Evolutionary conservation across 1,140 invertebrate species (phyloP).

Genomic region (Calephelis virginiensis): DNA sequence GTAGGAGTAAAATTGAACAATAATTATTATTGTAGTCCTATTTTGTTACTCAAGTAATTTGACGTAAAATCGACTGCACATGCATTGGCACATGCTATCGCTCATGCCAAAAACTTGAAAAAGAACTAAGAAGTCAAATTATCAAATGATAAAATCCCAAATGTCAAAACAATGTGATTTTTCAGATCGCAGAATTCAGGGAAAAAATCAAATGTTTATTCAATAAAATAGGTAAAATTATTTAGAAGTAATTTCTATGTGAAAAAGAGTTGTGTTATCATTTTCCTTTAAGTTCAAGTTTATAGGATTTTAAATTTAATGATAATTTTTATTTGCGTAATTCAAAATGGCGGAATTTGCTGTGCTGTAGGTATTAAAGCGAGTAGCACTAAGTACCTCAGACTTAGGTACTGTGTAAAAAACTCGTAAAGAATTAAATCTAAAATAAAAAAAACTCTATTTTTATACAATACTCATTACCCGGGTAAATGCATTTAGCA

Average conservation of each 20-base stretch:
- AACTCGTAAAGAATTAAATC: background rate
- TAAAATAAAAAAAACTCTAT: background rate
- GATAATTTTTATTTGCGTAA: background rate
- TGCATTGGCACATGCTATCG: no score
- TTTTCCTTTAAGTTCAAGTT: no score
- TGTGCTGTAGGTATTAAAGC: background rate
- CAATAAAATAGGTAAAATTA: no score
- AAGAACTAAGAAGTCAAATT: background rate
- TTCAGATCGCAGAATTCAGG: no score
- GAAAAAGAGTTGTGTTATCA: no score
- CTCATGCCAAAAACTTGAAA: no score
- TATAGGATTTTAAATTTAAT: no score
- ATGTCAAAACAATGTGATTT: background rate
- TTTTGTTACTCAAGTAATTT: no score
- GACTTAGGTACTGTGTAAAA: background rate
- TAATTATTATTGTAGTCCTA: no score
- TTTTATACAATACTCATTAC: background rate
- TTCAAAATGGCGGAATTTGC: constrained; percentile 29
- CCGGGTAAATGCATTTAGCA: constrained; percentile 57
- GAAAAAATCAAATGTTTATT: no score
- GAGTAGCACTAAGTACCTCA: background rate
- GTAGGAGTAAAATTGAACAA: no score
- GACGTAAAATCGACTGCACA: background rate
- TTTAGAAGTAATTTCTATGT: background rate
- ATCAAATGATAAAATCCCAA: background rate